Evolutionary conservation across 1,140 invertebrate genomes (phyloP), one percentile per base, ranked within the genome.

Genomic region (Phymastichus coffea): DNA sequence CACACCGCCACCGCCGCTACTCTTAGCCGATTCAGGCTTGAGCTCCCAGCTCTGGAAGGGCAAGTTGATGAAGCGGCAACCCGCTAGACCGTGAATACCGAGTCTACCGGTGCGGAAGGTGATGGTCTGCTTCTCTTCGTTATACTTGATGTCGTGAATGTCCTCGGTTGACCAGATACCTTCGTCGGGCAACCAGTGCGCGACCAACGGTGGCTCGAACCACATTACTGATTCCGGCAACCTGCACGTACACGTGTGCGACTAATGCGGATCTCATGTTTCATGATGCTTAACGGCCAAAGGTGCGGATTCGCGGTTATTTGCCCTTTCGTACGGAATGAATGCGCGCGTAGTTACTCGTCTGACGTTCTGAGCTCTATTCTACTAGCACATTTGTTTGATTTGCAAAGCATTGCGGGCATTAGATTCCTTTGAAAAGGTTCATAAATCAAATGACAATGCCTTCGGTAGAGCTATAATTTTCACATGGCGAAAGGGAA

Each of bases 1-100:
- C 4, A 88, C 80, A 0, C 80, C 85, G 56, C 80, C 81, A 57
- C 67, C 80, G 64, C 60, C 69, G n/a, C n/a, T n/a, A 61, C 15
- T 70, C 66, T 71, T 83, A 66, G 53, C 74, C 65, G 41, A 67
- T 43, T 89, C 87, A 0, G 91, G 91, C 64, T 85, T 87, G 2
- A 93, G 64, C 69, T 94, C 91, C 90, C 91, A 94, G 7, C 86
- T 88, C 76, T 94, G 91, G 71, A 88, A 93, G 0, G 92, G 91
- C 60, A 94, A 79, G 75, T 93, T 93, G 19, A 85, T 82, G 75
- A 89, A 93, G 40, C 86, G 83, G 63, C 87, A 84, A 1, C 85
- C 81, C 0, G 88, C 91, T 41, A 94, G 80, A 3, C 87, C 91
- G 56, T 93, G 88, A 12, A 87, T 84, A 71, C 89, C 89, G 47